phyloP scores from a whole-genome alignment of 2,797 vertebrate genomes.

The Mus spretus region DNA sequence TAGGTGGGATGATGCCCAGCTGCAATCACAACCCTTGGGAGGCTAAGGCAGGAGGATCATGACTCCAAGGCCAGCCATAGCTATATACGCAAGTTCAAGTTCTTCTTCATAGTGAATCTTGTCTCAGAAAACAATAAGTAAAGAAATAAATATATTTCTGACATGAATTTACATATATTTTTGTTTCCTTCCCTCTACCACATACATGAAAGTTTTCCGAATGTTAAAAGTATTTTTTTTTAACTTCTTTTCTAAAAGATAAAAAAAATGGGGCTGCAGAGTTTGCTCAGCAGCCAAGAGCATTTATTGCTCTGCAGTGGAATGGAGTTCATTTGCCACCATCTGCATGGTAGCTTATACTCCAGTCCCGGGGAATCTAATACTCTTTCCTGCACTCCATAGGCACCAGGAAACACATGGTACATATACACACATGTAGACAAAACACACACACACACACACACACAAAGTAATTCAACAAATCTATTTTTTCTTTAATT shows the following conservation, averaged over 20 bases:
- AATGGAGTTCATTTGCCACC: neutral
- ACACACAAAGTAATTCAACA: neutral
- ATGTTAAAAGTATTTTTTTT: slow-evolving; percentile 82
- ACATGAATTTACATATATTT: slow-evolving; percentile 22
- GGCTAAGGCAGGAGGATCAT: neutral
- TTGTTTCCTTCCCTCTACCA: neutral
- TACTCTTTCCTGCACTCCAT: neutral
- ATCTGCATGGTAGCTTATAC: neutral
- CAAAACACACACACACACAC: neutral
- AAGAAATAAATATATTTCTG: slow-evolving; percentile 11
- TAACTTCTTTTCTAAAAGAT: slow-evolving; percentile 76
- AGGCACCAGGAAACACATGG: neutral
- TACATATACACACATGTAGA: neutral
- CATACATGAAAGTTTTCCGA: slow-evolving; percentile 37
- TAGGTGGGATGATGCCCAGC: neutral
- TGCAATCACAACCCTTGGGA: neutral
- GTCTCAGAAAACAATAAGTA: neutral
- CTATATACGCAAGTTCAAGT: neutral
- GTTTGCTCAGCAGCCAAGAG: neutral
- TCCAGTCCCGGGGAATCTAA: neutral
- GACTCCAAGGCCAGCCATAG: neutral
- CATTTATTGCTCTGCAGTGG: neutral
- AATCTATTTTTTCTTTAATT: neutral
- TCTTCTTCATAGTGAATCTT: neutral
- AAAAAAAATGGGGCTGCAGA: neutral